Conservation (phyloP, 2,888 invertebrate species). For the Idaea aversata region DNA sequence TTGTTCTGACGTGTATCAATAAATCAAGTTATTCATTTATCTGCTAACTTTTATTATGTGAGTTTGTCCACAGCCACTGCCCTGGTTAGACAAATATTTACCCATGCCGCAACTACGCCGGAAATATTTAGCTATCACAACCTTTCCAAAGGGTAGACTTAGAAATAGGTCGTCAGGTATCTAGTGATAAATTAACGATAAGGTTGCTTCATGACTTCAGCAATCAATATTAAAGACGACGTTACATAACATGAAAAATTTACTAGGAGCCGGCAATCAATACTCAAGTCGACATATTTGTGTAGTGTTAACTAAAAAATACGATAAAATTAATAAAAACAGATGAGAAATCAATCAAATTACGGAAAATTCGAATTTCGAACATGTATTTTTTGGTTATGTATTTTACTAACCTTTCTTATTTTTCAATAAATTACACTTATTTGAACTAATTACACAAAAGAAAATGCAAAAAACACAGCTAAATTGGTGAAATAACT, state of each 20-base stretch:
- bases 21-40: too few relatives aligned
- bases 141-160: neutral
- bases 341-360: slow-evolving; percentile 13
- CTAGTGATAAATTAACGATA: slow-evolving; percentile 32
- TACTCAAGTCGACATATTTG: neutral
- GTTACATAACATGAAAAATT: slow-evolving; percentile 56
- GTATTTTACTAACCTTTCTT: slow-evolving; percentile 20
- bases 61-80: too few relatives aligned
- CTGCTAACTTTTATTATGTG: too few relatives aligned
- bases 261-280: slow-evolving; percentile 5
- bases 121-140: neutral
- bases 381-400: slow-evolving; percentile 25
- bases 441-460: slow-evolving; percentile 10
- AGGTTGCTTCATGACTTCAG: slow-evolving; percentile 39
- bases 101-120: neutral
- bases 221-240: slow-evolving; percentile 39
- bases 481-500: neutral
- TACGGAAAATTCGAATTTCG: slow-evolving; percentile 17
- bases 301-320: neutral
- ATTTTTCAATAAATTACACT: neutral
- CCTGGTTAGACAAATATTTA: neutral
- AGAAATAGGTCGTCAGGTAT: slow-evolving; percentile 7
- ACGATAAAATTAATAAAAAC: slow-evolving; percentile 14
- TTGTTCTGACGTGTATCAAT: too few relatives aligned
- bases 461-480: slow-evolving; percentile 10